phyloP scores from a whole-genome alignment of 1,140 invertebrate genomes.

The Zaprionus kolodkinae region DNA sequence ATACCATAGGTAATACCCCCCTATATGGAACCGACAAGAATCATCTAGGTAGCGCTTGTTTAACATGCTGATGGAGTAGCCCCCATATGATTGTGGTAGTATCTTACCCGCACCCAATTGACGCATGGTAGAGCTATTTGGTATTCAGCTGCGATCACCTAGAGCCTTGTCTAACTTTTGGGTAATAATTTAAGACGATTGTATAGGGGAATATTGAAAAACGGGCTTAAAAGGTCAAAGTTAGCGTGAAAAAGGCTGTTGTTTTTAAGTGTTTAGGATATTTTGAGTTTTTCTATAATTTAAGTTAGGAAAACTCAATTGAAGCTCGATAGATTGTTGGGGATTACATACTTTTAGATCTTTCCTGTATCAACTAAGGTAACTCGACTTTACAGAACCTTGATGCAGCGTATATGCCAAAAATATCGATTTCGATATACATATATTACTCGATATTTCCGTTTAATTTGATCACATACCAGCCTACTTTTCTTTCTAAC shows the following conservation, averaged over 20 bases:
- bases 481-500: neutral
- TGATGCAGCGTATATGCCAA: too few species aligned
- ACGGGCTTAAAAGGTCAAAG: neutral
- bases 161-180: constrained; percentile 1
- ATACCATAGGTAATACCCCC: neutral
- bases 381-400: too few species aligned
- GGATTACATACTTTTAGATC: neutral
- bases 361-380: neutral
- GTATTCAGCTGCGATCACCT: neutral
- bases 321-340: too few species aligned
- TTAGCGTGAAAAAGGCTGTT: neutral
- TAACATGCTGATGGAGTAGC: neutral
- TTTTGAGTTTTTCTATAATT: too few species aligned
- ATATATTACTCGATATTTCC: neutral
- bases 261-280: too few species aligned
- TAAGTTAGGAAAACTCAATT: too few species aligned
- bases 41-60: neutral
- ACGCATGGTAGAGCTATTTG: neutral
- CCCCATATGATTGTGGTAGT: neutral
- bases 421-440: neutral
- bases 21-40: neutral
- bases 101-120: neutral
- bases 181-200: neutral
- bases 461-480: neutral
- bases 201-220: neutral